phyloP scores from a whole-genome alignment of 2,888 invertebrate genomes.

The Scrobipalpa costella region DNA sequence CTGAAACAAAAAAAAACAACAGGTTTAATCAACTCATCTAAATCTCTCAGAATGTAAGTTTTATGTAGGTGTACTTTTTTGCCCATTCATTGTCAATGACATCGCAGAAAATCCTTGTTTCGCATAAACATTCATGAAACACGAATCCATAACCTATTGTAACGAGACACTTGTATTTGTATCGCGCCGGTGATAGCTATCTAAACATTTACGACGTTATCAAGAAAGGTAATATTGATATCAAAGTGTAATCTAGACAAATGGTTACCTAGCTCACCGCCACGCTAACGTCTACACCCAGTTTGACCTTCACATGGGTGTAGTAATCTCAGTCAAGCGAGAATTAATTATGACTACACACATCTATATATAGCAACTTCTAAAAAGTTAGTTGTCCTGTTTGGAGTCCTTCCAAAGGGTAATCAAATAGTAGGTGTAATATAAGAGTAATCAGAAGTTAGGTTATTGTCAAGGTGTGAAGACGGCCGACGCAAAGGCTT shows the following conservation, averaged over 20 bases:
- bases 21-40: neutral
- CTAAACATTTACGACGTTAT: neutral
- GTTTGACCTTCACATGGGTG: constrained; percentile 65
- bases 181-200: neutral
- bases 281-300: constrained; percentile 42
- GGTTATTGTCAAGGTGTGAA: constrained; percentile 25
- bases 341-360: constrained; percentile 47
- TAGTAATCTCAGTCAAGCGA: constrained; percentile 56
- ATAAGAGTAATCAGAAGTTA: constrained; percentile 9
- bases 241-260: constrained; percentile 31
- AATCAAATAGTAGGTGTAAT: neutral
- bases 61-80: no score
- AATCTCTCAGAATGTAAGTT: no score
- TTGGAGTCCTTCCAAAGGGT: no score
- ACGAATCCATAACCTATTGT: no score
- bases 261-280: constrained; percentile 51
- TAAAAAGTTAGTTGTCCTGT: no score
- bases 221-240: neutral
- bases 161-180: neutral
- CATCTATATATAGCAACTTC: constrained; percentile 41
- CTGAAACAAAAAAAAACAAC: constrained; percentile 46
- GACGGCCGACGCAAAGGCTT: constrained; percentile 34
- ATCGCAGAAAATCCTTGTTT: no score
- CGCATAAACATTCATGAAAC: no score
- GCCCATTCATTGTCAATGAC: no score